A percentile compares a stretch with the other conserved stretches of the same genome.
Evolutionary conservation across 2,888 invertebrate species (phyloP).

Genomic region (Ennomos fuscantarius): DNA sequence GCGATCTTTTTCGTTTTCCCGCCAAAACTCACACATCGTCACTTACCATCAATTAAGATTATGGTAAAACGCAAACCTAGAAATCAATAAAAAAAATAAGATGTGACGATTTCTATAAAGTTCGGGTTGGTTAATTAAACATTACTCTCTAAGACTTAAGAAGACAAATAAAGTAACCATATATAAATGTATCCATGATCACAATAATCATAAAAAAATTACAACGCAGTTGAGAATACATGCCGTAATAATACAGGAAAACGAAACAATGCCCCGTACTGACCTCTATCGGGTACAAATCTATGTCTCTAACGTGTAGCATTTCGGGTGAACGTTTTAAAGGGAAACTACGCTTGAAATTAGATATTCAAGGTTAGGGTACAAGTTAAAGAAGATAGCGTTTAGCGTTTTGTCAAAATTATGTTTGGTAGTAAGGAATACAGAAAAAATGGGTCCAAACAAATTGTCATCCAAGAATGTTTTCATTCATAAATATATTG

Average conservation of each 20-base stretch:
- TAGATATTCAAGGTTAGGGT: constrained; percentile 63
- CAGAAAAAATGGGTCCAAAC: no score
- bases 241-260: constrained; percentile 59
- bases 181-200: constrained; percentile 30
- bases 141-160: constrained; percentile 20
- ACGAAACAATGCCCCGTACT: constrained; percentile 67
- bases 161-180: constrained; percentile 28
- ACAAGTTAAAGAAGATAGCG: constrained; percentile 43
- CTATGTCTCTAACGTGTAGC: constrained; percentile 73
- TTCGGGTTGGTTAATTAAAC: constrained; percentile 5
- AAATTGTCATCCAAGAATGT: no score
- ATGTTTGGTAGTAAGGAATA: no score
- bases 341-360: constrained; percentile 73
- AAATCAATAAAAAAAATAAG: no score
- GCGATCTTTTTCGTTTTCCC: no score
- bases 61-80: no score
- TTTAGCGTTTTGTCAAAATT: no score
- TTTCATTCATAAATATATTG: no score
- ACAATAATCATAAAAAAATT: constrained; percentile 37
- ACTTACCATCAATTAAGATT: no score
- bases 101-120: background rate
- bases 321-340: constrained; percentile 74
- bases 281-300: constrained; percentile 69
- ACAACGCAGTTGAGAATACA: constrained; percentile 41
- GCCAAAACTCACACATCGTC: no score